Evolutionary conservation across 1,140 invertebrate genomes (phyloP).

Genomic region (Penaeus japonicus): DNA sequence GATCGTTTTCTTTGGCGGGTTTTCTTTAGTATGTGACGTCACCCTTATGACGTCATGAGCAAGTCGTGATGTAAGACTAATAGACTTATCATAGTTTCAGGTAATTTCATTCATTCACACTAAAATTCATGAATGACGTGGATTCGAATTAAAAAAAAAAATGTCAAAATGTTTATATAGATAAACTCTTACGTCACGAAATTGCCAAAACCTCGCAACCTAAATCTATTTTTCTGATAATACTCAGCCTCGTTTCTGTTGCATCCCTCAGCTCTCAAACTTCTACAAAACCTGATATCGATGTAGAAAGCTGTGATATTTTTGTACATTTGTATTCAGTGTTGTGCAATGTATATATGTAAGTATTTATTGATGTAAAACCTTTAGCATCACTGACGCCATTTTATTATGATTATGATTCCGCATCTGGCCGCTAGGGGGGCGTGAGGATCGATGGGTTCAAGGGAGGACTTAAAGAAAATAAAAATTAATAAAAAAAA

Average conservation of each 20-base stretch:
- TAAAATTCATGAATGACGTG: no score
- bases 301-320: constrained; percentile 55
- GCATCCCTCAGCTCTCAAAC: no score
- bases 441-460: neutral
- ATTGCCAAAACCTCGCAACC: no score
- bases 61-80: neutral
- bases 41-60: neutral
- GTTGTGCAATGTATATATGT: constrained; percentile 56
- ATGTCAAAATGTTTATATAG: no score
- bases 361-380: constrained; percentile 48
- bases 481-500: no score
- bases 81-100: no score
- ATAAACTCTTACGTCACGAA: no score
- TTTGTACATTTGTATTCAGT: constrained; percentile 56
- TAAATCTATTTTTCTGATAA: no score
- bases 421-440: neutral
- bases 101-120: no score
- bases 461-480: neutral
- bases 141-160: no score
- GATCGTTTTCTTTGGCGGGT: no score
- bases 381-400: neutral
- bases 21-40: neutral
- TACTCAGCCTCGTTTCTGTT: no score
- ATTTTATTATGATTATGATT: neutral
- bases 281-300: constrained; percentile 12